These are phyloP conservation scores for Peromyscus leucopus DNA, from an alignment of 2,113 vertebrate species.

Conservation along the genomic window DNA sequence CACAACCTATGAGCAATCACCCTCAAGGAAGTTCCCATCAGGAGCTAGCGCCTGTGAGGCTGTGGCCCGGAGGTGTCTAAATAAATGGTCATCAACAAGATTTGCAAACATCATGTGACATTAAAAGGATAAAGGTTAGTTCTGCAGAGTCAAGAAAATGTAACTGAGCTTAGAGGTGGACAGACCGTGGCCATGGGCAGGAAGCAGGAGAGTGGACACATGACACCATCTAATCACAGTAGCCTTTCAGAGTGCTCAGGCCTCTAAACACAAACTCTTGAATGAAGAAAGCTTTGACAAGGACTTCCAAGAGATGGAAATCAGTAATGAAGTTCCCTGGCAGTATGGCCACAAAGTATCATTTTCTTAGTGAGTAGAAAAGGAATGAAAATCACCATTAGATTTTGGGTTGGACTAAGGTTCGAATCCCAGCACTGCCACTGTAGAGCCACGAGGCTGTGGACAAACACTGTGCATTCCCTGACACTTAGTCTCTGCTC, in stretches of 20 bases:
- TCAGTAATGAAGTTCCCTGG: neutral
- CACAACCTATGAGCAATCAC: neutral
- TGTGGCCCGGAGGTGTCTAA: neutral
- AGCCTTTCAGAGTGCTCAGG: neutral
- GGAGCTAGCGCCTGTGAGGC: neutral
- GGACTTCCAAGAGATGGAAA: neutral
- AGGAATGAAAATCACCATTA: neutral
- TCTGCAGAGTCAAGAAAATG: neutral
- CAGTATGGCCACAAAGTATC: neutral
- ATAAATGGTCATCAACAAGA: neutral
- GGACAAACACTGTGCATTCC: neutral
- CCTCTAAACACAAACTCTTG: neutral
- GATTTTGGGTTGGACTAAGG: neutral
- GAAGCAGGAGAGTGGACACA: neutral
- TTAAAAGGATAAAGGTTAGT: neutral
- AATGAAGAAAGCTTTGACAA: neutral
- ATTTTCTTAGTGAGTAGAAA: slow-evolving; percentile 4
- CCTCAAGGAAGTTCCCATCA: neutral
- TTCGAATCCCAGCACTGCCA: neutral
- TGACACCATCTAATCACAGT: neutral
- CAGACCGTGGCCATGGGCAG: neutral
- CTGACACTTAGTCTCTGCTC: neutral
- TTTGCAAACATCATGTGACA: neutral
- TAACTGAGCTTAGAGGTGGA: neutral
- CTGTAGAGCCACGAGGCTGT: neutral